A percentile compares a stretch with the other conserved stretches of the same genome.
Conservation (phyloP, 2,113 vertebrate genomes). For the Tachysurus vachellii region DNA sequence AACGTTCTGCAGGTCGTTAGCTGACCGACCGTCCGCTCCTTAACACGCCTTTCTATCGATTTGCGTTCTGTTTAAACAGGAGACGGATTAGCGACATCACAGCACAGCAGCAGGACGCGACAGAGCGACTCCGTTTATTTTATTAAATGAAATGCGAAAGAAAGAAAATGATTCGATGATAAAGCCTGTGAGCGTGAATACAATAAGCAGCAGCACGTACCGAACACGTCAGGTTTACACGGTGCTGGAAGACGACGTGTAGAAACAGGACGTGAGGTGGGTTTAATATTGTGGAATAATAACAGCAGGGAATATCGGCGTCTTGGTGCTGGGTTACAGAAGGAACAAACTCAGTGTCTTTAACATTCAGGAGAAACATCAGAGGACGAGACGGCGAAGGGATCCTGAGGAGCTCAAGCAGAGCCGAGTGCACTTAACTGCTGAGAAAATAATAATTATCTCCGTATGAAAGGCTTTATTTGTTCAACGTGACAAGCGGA, state of each 20-base stretch:
- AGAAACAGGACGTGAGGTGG: neutral
- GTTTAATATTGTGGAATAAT: neutral
- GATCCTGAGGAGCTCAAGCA: too few species aligned
- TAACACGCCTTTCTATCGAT: conserved; percentile 50
- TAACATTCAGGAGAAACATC: neutral
- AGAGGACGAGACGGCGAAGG: neutral
- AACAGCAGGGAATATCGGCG: neutral
- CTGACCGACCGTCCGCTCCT: conserved; percentile 54
- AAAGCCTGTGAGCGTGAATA: neutral
- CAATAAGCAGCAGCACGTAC: neutral
- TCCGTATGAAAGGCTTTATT: neutral
- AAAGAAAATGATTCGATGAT: neutral
- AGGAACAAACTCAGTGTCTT: neutral
- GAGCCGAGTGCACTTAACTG: neutral
- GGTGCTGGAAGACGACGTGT: neutral
- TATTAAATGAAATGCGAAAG: neutral
- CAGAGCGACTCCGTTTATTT: neutral
- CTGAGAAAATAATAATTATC: neutral
- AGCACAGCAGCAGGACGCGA: neutral
- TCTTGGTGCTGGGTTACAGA: neutral
- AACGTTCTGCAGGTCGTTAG: conserved; percentile 56
- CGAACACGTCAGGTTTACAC: neutral
- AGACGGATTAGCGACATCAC: neutral
- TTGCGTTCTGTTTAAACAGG: neutral
- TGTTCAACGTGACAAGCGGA: neutral